Evolutionary conservation across 1,140 invertebrate species (phyloP), one percentile per base, ranked within the genome.

Genomic region (Sarcophaga peregrina): DNA sequence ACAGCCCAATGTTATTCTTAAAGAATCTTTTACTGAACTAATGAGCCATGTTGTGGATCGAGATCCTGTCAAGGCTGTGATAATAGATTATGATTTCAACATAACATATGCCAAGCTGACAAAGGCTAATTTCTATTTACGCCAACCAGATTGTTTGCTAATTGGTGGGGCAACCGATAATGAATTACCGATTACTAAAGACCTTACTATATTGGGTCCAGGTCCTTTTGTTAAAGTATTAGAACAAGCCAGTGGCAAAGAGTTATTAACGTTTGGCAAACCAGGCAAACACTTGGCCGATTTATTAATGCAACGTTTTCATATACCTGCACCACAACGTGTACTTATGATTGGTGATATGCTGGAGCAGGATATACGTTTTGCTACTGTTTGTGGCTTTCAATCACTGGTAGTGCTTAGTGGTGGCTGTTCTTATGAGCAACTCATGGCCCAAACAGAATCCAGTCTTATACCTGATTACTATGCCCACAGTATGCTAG

Each of bases 321-420:
- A 91, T 0, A 87, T 93, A 10, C 88, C 85, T 0, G 86, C 92
- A 76, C 90, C 92, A 1, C 87, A 86, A n/a, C 91, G 92, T 83
- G 92, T 92, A n/a, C 88, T 94, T 0, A 93, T 94, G 85, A 91
- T 94, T 82, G 93, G 93, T 10, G 93, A 94, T 74, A 92, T 93
- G 93, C 92, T 93, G n/a, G 90, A 92, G 17, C 90, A 92, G 85
- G 93, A 94, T 81, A 90, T 94, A 9, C 91, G 89, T 50, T 92
- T 94, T 37, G 93, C 91, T 0, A 90, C 88, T 5, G 83, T 89
- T 4, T 91, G 90, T 4, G 92, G 92, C 9, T 94, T 93, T 83
- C 90, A 92, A 84, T 93, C 92, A 0, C 84, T 93, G 37, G 86
- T 93, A 8, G 91, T 93, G 0, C 87, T 92, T 25, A 92, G 91